Evolutionary conservation across 2,797 vertebrate genomes (phyloP), one percentile per base, ranked within the genome.

Genomic region (Fistularia commersonii): DNA sequence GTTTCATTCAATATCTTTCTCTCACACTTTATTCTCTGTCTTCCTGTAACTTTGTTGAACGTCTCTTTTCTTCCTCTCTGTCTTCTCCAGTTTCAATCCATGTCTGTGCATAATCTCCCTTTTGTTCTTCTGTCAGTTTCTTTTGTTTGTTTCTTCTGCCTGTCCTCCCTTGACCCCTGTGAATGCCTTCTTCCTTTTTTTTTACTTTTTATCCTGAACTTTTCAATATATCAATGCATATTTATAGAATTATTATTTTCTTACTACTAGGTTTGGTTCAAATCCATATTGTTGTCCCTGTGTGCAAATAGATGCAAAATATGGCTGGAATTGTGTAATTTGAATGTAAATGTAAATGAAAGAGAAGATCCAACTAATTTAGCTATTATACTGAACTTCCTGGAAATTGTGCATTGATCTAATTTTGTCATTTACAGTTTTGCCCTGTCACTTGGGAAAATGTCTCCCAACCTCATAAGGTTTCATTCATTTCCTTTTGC

Each of bases 1-100:
- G 74, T 80, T 81, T 83, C 69, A 64, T 76, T 78, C 74, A 81
- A 39, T 72, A 70, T 84, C 64, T 64, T 57, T 39, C 62, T 60
- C 51, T 66, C 58, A 40, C 63, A 57, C 64, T 77, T 71, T 76
- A 58, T 75, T 76, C 72, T 68, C 50, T 55, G 58, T 68, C 66
- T 71, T 76, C 62, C 59, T 65, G 57, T 63, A 80, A 76, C 81
- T 84, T 81, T 80, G 72, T 74, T 61, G 58, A 72, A 69, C 41
- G 42, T 72, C 52, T 77, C 53, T 68, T 73, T 68, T 69, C 54
- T 54, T 56, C 13, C 45, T 9, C 45, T 60, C 60, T 51, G 56
- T 75, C 70, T 68, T 71, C 61, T 62, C 78, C 74, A 60, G 47
- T 76, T 77, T 79, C 71, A 78, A 64, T 80, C 64, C 60, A 52